Conservation (phyloP, 2,113 vertebrate genomes). For the Caranx ignobilis region DNA sequence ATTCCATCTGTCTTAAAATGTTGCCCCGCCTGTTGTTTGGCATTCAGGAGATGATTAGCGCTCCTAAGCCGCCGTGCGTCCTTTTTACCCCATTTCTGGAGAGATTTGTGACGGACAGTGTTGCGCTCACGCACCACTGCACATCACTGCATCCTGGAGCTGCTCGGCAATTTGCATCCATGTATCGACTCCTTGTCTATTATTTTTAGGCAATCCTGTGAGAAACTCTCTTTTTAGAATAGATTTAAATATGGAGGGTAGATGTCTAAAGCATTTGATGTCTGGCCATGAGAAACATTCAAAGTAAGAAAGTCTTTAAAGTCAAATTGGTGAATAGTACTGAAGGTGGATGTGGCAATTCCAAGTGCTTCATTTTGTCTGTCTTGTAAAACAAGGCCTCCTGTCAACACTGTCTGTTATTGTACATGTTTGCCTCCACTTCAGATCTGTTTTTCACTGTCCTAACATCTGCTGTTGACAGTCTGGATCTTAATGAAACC, state of each 20-base stretch:
- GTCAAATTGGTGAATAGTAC: too few relatives aligned
- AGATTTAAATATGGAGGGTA: constrained; percentile 18
- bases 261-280: constrained; percentile 5
- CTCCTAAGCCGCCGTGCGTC: constrained; percentile 18
- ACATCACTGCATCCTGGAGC: constrained; percentile 22
- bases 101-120: constrained; percentile 31
- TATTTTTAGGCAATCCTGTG: constrained; percentile 10
- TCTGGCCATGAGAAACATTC: neutral
- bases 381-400: constrained; percentile 16
- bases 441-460: neutral
- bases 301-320: neutral
- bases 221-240: constrained; percentile 19
- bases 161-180: constrained; percentile 10
- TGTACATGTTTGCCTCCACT: neutral
- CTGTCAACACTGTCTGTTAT: neutral
- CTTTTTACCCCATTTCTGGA: constrained; percentile 10
- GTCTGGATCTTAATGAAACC: neutral
- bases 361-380: neutral
- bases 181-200: constrained; percentile 18
- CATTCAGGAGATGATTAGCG: constrained; percentile 20
- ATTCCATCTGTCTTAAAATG: constrained; percentile 37
- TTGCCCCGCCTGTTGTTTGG: constrained; percentile 27
- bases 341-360: neutral
- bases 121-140: constrained; percentile 34
- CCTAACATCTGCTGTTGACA: neutral